phyloP scores from a whole-genome alignment of 2,113 vertebrate species.

The Forbesichthys agassizii region DNA sequence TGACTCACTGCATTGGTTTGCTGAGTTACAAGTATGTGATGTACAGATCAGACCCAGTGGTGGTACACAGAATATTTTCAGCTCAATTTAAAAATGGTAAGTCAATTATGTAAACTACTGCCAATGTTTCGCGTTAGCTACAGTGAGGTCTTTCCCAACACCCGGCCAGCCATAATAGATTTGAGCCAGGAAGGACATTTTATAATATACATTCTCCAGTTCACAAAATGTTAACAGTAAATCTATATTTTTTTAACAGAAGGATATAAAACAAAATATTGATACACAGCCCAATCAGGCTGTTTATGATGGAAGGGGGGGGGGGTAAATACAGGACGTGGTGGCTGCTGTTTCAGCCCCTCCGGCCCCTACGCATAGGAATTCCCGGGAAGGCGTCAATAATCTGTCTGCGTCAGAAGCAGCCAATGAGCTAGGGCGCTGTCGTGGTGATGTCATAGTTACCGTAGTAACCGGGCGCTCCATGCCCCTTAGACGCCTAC shows the following conservation, averaged over 20 bases:
- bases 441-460: constrained; percentile 23
- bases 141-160: no score
- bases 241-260: constrained; percentile 43
- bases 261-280: constrained; percentile 38
- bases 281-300: neutral
- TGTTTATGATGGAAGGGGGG: neutral
- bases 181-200: no score
- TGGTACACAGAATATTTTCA: no score
- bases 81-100: no score
- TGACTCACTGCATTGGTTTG: no score
- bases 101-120: no score
- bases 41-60: no score
- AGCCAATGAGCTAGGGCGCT: constrained; percentile 64
- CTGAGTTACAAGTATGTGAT: no score
- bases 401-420: constrained; percentile 82
- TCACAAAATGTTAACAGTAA: constrained; percentile 14
- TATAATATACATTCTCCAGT: no score
- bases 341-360: constrained; percentile 78
- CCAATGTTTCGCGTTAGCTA: no score
- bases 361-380: constrained; percentile 85
- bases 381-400: constrained; percentile 90
- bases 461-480: constrained; percentile 20
- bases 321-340: neutral
- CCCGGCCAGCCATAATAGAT: no score
- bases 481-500: constrained; percentile 77